Base-by-base conservation (phyloP, 2,888 invertebrate genomes). In the Cancer borealis region DNA sequence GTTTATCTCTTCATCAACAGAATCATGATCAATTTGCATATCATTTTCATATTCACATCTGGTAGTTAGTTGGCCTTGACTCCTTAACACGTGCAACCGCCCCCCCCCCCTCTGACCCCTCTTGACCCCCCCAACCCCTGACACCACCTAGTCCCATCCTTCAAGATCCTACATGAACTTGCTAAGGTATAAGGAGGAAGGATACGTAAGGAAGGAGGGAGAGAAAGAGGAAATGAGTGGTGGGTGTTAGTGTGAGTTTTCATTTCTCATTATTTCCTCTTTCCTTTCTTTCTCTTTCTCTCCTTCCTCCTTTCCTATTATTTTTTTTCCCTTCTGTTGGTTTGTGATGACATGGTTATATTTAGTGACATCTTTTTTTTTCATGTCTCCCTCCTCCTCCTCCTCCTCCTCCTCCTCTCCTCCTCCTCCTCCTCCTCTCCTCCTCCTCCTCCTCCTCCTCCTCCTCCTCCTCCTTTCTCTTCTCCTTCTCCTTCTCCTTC, bases 401-500 rank as follows among this genome's bases (percentile, higher is more conserved):
- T 17, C 66, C 17, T 17, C 66, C 66, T 66, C 17, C 66, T 66
- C 21, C 66, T 17, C 17, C 21, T 21, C 66, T 54, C 54, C 12
- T 12, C 21, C 21, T 21, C 66, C 17, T 17, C 17, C 21, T 21
- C 21, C 66, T 21, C 10, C 17, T 21, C 66, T 66, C 66, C 21
- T 66, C 17, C 17, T 66, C 66, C 3, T 66, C 17, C 17, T 66
- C 66, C 17, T 17, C 66, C 66, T 17, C 17, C 66, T 17, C 21
- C 66, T 17, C 66, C 17, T 17, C 66, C 17, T 17, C 66, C 17
- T 17, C 66, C 66, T 17, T 66, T 21, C 21, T 17, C 66, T 66
- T 21, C n/a, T 66, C 66, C 66, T 66, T n/a, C 66, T 66, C 66
- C 66, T 66, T n/a, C 66, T 66, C 66, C 66, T n/a, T n/a, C n/a